Base-by-base conservation (phyloP, 2,113 vertebrate genomes). In the Indicator indicator region DNA sequence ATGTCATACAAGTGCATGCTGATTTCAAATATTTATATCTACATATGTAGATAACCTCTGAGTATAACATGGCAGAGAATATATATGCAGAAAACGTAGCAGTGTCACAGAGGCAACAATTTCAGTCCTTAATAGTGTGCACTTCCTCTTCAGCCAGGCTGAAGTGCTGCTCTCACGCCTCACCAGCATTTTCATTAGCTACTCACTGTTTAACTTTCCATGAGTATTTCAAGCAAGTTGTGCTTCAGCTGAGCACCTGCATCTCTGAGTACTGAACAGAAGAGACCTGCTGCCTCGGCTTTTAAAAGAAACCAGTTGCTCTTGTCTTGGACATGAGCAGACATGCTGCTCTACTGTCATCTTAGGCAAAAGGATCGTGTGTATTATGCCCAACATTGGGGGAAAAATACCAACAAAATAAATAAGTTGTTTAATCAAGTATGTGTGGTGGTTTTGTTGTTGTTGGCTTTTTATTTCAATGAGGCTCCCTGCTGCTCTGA, bases 91-190 rank as follows among this genome's bases (percentile, higher is more conserved):
- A 60, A 86, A 67, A 63, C 2, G 6, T 26, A 46, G 21, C 2
- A 1, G 16, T 79, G 72, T 44, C 44, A 10, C 56, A 38, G 9
- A 0, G 0, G 0, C 6, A 68, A 10, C 28, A 20, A 60, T 33
- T n/a, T 19, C 8, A 59, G 28, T 46, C 56, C 52, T 80, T 26
- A 5, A 2, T 18, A 38, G 67, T 58, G 72, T 2, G 15, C 9
- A 9, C 23, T 11, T 81, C 16, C 23, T 10, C 14, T 15, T 75
- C 40, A 2, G 9, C 60, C 14, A 33, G 44, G 52, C 63, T 12
- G 11, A 9, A 17, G 40, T 0, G 14, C 2, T 58, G 67, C 46
- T 74, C 33, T 87, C 38, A 9, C 0, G 1, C 48, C 42, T 72
- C 62, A 5, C 54, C 67, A 36, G 52, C 69, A 11, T 28, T 21